Percentiles rank a stretch among this genome's conserved stretches.
Evolutionary conservation across 2,888 invertebrate genomes (phyloP).

Genomic region (Caenorhabditis uteleia): DNA sequence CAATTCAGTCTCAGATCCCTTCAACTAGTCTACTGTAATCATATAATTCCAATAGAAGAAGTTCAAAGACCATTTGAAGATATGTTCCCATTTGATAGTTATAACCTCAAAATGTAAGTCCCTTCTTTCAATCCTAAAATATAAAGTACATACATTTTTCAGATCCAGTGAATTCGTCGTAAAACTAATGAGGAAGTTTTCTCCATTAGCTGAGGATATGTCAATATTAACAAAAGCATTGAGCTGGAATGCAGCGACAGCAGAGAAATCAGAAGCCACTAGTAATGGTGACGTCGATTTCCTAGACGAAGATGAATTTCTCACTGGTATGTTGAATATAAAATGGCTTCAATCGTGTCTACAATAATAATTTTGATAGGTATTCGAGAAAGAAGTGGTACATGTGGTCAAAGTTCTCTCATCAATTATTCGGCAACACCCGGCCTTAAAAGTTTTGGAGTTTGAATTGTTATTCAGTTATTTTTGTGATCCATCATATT

Average conservation of each 20-base stretch:
- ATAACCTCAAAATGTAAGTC: conserved; percentile 42
- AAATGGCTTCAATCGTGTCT: not conserved
- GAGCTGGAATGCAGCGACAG: conserved; percentile 31
- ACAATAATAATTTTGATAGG: conserved; percentile 3
- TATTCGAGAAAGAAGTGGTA: conserved; percentile 19
- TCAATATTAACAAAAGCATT: conserved; percentile 31
- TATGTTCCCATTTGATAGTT: conserved; percentile 53
- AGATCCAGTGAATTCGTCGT: conserved; percentile 37
- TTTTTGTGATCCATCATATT: not conserved
- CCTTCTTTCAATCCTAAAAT: not conserved
- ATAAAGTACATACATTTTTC: conserved; percentile 1
- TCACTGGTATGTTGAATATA: conserved; percentile 1
- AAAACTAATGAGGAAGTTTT: conserved; percentile 48
- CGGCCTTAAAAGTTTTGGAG: conserved; percentile 23
- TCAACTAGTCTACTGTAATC: conserved; percentile 63
- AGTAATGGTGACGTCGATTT: conserved; percentile 39
- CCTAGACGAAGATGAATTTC: conserved; percentile 48
- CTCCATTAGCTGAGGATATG: conserved; percentile 51
- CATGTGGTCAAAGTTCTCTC: conserved; percentile 26
- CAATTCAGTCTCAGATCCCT: conserved; percentile 56
- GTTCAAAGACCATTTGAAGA: conserved; percentile 51
- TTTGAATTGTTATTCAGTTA: not conserved
- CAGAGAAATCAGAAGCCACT: conserved; percentile 20
- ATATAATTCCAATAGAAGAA: conserved; percentile 49
- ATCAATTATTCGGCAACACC: conserved; percentile 36